Conservation (phyloP, 2,113 vertebrate species). For the Nettapus auritus region DNA sequence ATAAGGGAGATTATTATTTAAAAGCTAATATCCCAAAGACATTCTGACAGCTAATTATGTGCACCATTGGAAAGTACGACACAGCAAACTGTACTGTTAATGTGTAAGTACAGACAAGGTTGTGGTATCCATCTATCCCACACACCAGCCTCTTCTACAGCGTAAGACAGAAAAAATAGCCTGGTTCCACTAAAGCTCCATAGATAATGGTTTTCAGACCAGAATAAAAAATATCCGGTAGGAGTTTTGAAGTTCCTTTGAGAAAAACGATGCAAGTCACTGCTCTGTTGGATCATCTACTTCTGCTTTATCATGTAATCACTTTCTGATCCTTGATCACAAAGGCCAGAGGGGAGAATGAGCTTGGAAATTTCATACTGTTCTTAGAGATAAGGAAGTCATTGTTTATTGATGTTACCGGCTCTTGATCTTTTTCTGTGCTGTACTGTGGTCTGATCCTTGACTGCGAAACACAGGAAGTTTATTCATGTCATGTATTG, state of each 20-base stretch:
- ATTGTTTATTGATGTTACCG: slow-evolving; percentile 20
- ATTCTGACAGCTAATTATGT: neutral
- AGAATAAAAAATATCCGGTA: neutral
- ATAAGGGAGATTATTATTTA: neutral
- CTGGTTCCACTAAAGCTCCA: neutral
- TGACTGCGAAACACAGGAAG: slow-evolving; percentile 13
- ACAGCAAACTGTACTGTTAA: neutral
- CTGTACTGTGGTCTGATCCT: neutral
- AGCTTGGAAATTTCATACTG: neutral
- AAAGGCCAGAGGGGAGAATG: neutral
- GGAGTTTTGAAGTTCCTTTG: neutral
- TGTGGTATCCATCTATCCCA: neutral
- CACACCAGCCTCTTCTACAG: neutral
- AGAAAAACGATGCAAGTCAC: neutral
- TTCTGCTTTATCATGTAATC: neutral
- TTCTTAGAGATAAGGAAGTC: neutral
- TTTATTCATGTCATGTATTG: neutral
- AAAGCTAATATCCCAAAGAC: neutral
- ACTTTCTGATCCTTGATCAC: slow-evolving; percentile 11
- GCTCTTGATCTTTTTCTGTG: slow-evolving; percentile 16
- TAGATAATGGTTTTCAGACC: neutral
- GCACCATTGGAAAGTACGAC: neutral
- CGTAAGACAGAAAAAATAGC: neutral
- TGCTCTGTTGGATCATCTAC: neutral
- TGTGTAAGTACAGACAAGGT: neutral